These are phyloP conservation scores for Ladona fulva DNA, from an alignment of 1,140 invertebrate species.

Conservation along the genomic window DNA sequence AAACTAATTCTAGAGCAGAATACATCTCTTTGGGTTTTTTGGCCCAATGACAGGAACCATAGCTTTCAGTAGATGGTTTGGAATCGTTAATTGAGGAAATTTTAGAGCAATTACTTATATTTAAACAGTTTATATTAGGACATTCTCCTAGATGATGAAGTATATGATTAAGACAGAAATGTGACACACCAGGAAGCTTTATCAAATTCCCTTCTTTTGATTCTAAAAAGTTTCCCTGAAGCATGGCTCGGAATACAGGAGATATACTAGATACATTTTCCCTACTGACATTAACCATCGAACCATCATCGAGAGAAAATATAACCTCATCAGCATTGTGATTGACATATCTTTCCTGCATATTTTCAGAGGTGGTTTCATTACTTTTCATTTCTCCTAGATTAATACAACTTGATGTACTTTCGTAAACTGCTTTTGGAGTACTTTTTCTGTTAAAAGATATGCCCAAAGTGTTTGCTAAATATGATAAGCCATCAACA, in stretches of 20 bases:
- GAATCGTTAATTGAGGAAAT: neutral
- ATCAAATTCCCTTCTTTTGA: neutral
- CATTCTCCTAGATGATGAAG: neutral
- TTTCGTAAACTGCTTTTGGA: too few species aligned
- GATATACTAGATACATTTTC: neutral
- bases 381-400: too few species aligned
- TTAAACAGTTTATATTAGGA: neutral
- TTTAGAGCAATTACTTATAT: neutral
- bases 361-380: too few species aligned
- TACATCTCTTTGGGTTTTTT: neutral
- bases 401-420: too few species aligned
- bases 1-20: neutral
- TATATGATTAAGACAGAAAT: neutral
- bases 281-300: neutral
- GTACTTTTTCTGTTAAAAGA: too few species aligned
- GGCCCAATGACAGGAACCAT: neutral
- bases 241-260: neutral
- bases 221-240: neutral
- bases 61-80: neutral
- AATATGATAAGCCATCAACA: neutral
- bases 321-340: neutral
- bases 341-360: neutral
- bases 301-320: neutral
- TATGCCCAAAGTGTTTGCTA: neutral
- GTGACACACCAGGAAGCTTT: neutral